These are phyloP conservation scores for Camponotus fellah DNA, from an alignment of 2,888 invertebrate genomes.

Conservation along the genomic window DNA sequence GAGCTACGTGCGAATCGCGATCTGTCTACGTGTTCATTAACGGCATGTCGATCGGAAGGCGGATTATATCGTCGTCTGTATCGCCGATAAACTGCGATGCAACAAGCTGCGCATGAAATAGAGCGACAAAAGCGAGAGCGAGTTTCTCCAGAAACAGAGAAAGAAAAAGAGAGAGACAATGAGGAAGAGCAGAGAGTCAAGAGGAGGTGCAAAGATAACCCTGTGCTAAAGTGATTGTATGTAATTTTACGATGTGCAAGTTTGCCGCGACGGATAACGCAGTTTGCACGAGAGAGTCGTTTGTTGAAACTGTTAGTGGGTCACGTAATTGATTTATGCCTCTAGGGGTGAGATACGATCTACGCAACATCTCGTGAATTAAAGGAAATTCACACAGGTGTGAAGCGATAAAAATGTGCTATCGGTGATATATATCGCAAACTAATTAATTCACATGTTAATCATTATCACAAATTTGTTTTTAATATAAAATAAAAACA, in stretches of 20 bases:
- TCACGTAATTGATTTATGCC: slow-evolving; percentile 37
- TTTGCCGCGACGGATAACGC: slow-evolving; percentile 27
- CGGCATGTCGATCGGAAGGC: slow-evolving; percentile 47
- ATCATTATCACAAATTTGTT: not conserved
- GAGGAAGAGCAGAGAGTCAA: not conserved
- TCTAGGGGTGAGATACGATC: not conserved
- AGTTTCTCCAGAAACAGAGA: not conserved
- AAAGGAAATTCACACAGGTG: not conserved
- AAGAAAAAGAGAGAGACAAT: not conserved
- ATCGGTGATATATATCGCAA: not conserved
- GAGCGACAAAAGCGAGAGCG: not conserved
- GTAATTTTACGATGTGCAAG: slow-evolving; percentile 43
- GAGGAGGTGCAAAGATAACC: slow-evolving; percentile 34
- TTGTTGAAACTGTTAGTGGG: slow-evolving; percentile 32
- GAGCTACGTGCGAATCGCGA: slow-evolving; percentile 44
- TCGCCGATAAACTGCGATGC: slow-evolving; percentile 39
- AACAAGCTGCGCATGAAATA: slow-evolving; percentile 25
- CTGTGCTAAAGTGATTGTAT: slow-evolving; percentile 40
- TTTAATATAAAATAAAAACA: not conserved
- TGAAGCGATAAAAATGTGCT: not conserved
- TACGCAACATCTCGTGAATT: slow-evolving; percentile 29
- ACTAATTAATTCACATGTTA: not conserved
- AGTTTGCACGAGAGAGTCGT: slow-evolving; percentile 28
- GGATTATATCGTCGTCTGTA: slow-evolving; percentile 34
- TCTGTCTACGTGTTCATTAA: slow-evolving; percentile 52